Conservation (phyloP, 2,113 vertebrate species). For the Syngnathoides biaculeatus region DNA sequence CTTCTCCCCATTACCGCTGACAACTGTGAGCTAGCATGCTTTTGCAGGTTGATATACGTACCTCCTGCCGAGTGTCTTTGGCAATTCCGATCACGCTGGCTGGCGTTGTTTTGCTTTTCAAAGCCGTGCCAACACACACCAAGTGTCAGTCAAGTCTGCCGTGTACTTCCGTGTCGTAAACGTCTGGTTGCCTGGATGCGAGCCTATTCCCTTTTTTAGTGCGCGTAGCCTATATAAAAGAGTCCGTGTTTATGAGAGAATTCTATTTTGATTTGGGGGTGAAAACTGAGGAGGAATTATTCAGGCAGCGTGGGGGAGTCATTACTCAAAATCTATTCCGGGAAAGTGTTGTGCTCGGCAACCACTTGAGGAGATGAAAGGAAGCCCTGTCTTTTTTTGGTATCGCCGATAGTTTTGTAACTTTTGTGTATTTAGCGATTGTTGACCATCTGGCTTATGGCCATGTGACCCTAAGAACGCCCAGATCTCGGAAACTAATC, state of each 20-base stretch:
- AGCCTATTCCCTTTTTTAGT: slow-evolving; percentile 35
- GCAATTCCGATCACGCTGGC: neutral
- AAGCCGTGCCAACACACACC: neutral
- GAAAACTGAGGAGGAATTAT: slow-evolving; percentile 53
- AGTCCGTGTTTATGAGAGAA: slow-evolving; percentile 46
- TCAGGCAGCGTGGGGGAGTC: slow-evolving; percentile 51
- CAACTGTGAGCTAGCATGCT: neutral
- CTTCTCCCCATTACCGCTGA: slow-evolving; percentile 18
- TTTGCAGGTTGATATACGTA: slow-evolving; percentile 5
- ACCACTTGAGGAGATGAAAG: slow-evolving; percentile 53
- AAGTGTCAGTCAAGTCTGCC: neutral
- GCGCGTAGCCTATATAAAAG: slow-evolving; percentile 33
- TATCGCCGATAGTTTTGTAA: slow-evolving; percentile 23
- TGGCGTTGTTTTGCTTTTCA: slow-evolving; percentile 1
- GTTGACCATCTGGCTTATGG: slow-evolving; percentile 25
- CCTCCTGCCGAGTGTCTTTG: neutral
- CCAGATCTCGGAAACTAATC: no score
- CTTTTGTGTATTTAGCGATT: slow-evolving; percentile 35
- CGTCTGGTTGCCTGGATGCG: slow-evolving; percentile 30
- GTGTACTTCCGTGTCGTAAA: slow-evolving; percentile 17
- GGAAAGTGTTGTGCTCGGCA: slow-evolving; percentile 43
- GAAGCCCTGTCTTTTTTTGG: slow-evolving; percentile 21
- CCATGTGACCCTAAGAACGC: no score
- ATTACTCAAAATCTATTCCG: slow-evolving; percentile 53
- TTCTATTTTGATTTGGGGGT: slow-evolving; percentile 52